Conservation (phyloP, 2,113 vertebrate species). For the Mola mola region DNA sequence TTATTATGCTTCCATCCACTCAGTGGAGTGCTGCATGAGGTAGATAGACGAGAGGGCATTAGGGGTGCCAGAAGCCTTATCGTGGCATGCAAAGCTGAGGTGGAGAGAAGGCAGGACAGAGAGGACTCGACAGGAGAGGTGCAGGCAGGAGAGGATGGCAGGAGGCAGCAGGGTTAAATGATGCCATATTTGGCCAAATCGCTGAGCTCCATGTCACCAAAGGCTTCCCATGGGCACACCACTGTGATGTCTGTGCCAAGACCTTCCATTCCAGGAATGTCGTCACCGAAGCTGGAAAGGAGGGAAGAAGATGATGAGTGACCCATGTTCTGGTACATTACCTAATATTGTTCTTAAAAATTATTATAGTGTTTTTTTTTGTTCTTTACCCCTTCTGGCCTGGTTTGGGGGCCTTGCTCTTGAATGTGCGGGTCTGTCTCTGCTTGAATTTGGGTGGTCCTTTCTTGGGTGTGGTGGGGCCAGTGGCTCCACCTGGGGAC, state of each 20-base stretch:
- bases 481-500: slow-evolving; percentile 62
- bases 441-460: slow-evolving; percentile 98
- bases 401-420: slow-evolving; percentile 98
- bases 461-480: slow-evolving; percentile 91
- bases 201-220: slow-evolving; percentile 97
- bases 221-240: slow-evolving; percentile 98
- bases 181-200: slow-evolving; percentile 97
- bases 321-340: background rate
- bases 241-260: slow-evolving; percentile 95
- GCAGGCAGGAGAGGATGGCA: slow-evolving; percentile 31
- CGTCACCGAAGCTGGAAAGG: slow-evolving; percentile 90
- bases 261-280: slow-evolving; percentile 98
- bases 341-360: background rate
- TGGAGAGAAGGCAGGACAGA: too few relatives aligned
- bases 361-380: background rate
- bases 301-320: background rate
- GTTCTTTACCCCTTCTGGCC: slow-evolving; percentile 90
- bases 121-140: background rate
- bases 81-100: slow-evolving; percentile 37
- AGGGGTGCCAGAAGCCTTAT: slow-evolving; percentile 66
- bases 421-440: slow-evolving; percentile 94
- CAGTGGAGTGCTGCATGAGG: slow-evolving; percentile 56
- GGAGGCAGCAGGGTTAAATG: slow-evolving; percentile 83
- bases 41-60: slow-evolving; percentile 71
- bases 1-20: slow-evolving; percentile 50